Percentiles rank a stretch among this genome's conserved stretches.
Conservation (phyloP, 1,140 invertebrate species). For the Gryllus bimaculatus region DNA sequence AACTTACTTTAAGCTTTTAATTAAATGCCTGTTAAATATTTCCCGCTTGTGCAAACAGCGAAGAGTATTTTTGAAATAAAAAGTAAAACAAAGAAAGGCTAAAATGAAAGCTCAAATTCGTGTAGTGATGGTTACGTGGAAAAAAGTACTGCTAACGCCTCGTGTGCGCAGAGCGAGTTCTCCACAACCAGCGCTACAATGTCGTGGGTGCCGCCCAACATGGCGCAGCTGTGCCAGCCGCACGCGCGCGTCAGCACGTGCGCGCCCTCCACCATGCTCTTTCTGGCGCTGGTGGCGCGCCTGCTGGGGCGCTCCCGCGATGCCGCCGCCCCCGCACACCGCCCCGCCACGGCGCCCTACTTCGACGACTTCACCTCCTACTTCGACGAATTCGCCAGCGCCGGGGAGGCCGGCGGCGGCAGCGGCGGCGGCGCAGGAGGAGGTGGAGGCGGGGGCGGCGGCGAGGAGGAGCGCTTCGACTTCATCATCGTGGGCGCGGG, state of each 20-base stretch:
- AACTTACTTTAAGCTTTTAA: too few species aligned
- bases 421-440: background rate
- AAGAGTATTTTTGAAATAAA: too few species aligned
- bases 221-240: constrained; percentile 40
- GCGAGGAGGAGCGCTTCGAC: constrained; percentile 33
- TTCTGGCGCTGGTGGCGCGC: constrained; percentile 42
- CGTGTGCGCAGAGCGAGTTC: too few species aligned
- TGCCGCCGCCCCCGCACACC: constrained; percentile 8
- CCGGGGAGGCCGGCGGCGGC: background rate
- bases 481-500: constrained; percentile 52
- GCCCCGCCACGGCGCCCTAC: background rate
- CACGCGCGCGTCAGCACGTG: constrained; percentile 44
- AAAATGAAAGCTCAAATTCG: too few species aligned
- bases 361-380: background rate
- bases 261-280: constrained; percentile 43
- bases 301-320: constrained; percentile 45
- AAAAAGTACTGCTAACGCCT: too few species aligned
- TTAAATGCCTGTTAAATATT: too few species aligned
- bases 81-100: too few species aligned
- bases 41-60: too few species aligned
- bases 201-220: constrained; percentile 47
- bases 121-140: too few species aligned
- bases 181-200: constrained; percentile 26
- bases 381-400: background rate
- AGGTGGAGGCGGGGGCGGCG: background rate